These are phyloP conservation scores for Spondyliosoma cantharus DNA, from an alignment of 2,797 vertebrate species.

Conservation along the genomic window DNA sequence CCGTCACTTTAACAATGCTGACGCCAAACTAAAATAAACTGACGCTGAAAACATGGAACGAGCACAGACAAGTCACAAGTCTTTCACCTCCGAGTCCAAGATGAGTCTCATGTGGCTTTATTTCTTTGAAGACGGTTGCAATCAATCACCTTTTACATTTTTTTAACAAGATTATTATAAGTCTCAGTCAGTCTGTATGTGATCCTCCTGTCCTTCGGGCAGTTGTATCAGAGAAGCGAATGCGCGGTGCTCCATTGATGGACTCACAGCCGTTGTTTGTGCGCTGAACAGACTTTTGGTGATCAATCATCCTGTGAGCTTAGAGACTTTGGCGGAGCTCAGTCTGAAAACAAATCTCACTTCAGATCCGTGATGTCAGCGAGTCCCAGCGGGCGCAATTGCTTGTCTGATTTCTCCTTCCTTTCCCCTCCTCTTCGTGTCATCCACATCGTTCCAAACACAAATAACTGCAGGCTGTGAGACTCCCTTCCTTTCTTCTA, in stretches of 20 bases:
- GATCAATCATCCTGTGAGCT: constrained; percentile 17
- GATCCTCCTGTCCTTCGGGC: background rate
- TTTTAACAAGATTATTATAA: no score
- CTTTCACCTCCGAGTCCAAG: no score
- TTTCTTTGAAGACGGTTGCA: no score
- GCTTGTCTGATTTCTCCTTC: background rate
- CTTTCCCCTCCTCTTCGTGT: background rate
- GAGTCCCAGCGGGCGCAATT: background rate
- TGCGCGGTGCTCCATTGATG: background rate
- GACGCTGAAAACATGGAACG: no score
- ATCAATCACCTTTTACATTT: no score
- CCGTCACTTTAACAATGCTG: no score
- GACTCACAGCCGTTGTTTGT: background rate
- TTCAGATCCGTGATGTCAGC: constrained; percentile 7
- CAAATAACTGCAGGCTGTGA: background rate
- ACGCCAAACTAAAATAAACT: no score
- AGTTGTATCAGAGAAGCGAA: background rate
- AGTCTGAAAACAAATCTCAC: constrained; percentile 22
- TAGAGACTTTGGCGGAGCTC: constrained; percentile 2
- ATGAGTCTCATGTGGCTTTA: no score
- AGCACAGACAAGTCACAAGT: no score
- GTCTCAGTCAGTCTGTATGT: background rate
- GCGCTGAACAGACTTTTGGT: background rate
- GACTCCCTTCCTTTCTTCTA: background rate
- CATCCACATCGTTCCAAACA: background rate